Conservation (phyloP, 2,888 invertebrate genomes). For the Caenorhabditis macrosperma region DNA sequence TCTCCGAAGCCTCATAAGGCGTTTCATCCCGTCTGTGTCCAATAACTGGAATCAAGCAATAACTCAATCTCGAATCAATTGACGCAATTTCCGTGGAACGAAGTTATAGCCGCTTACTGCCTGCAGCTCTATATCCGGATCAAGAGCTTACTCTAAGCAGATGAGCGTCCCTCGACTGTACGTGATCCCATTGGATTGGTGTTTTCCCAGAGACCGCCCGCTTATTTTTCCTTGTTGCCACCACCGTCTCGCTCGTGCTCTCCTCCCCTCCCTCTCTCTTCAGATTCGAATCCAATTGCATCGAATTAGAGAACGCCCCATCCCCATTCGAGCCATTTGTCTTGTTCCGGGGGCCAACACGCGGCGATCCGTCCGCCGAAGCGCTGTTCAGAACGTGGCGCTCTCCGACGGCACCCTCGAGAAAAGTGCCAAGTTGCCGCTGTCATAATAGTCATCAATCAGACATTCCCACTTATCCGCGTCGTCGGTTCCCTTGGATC, state of each 20-base stretch:
- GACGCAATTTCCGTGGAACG: too few species aligned
- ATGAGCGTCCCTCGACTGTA: background rate
- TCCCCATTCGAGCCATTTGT: conserved; percentile 3
- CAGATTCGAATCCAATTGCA: conserved; percentile 4
- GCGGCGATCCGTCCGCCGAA: too few species aligned
- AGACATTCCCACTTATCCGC: background rate
- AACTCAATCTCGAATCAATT: too few species aligned
- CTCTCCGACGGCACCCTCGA: background rate
- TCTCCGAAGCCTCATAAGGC: too few species aligned
- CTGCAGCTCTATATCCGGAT: background rate
- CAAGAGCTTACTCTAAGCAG: background rate
- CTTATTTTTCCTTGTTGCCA: background rate
- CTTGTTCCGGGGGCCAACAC: conserved; percentile 4
- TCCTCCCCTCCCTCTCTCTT: background rate
- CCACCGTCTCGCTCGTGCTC: background rate
- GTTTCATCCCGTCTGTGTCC: too few species aligned
- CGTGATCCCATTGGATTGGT: background rate
- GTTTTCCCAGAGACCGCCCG: background rate
- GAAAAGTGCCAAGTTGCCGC: background rate
- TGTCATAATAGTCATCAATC: conserved; percentile 41
- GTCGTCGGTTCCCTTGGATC: background rate
- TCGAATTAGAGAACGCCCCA: background rate
- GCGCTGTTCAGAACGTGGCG: too few species aligned
- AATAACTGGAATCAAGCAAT: too few species aligned
- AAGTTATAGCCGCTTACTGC: too few species aligned